phyloP scores from a whole-genome alignment of 2,113 vertebrate species.

The Vidua macroura region DNA sequence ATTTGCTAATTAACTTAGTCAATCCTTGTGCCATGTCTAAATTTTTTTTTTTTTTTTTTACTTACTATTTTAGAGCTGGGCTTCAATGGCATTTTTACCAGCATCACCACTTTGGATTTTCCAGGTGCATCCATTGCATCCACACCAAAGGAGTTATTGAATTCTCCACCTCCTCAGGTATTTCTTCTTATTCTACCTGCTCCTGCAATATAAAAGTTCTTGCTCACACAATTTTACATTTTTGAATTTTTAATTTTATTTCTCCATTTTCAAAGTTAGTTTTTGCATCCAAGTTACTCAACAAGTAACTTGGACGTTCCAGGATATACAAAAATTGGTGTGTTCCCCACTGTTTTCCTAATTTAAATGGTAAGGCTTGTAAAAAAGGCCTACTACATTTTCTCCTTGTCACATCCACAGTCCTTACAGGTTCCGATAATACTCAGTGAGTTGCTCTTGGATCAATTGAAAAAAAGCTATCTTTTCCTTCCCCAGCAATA shows the following conservation, averaged over 20 bases:
- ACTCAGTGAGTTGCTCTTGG: neutral
- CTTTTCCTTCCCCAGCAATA: neutral
- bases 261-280: neutral
- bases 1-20: neutral
- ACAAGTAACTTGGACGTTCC: neutral
- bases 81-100: neutral
- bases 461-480: neutral
- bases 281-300: neutral
- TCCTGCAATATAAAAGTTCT: neutral
- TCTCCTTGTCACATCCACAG: neutral
- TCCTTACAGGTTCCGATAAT: neutral
- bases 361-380: neutral
- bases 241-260: neutral
- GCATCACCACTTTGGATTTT: neutral
- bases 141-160: neutral
- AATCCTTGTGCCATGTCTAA: neutral
- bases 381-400: neutral
- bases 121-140: rapidly evolving
- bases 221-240: neutral
- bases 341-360: neutral
- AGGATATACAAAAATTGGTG: neutral
- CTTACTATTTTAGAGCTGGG: neutral
- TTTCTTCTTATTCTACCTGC: neutral
- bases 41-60: neutral
- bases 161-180: neutral